Evolutionary conservation across 2,888 invertebrate species (phyloP).

Genomic region (Hesperia comma): DNA sequence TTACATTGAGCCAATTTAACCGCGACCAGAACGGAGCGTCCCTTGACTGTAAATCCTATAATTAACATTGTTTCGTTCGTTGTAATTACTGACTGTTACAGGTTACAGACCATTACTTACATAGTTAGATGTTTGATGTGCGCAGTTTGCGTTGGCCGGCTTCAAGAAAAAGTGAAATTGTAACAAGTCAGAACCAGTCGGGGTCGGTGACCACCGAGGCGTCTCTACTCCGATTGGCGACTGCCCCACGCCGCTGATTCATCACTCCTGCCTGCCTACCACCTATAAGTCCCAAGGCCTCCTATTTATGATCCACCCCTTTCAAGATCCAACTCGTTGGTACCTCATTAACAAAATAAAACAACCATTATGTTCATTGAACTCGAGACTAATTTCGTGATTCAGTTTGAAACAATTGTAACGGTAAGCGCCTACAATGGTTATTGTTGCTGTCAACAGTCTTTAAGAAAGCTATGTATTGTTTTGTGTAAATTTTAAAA

Average conservation of each 20-base stretch:
- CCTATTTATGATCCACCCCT: slow-evolving; percentile 24
- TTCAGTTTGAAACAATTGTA: slow-evolving; percentile 10
- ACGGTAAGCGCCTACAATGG: slow-evolving; percentile 4
- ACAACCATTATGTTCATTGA: slow-evolving; percentile 9
- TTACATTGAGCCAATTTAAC: slow-evolving; percentile 36
- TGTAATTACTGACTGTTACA: slow-evolving; percentile 23
- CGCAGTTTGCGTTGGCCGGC: slow-evolving; percentile 43
- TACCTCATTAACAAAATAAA: not conserved
- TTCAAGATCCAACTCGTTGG: not conserved
- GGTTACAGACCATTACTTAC: slow-evolving; percentile 19
- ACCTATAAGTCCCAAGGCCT: slow-evolving; percentile 48
- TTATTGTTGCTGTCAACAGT: slow-evolving; percentile 4
- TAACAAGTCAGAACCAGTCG: slow-evolving; percentile 79
- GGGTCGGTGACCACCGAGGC: slow-evolving; percentile 75
- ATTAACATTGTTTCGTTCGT: slow-evolving; percentile 33
- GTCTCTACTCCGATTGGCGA: slow-evolving; percentile 59
- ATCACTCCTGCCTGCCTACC: slow-evolving; percentile 61
- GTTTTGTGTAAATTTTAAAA: not conserved
- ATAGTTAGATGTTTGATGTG: slow-evolving; percentile 37
- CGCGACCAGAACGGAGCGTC: slow-evolving; percentile 6
- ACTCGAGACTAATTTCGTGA: slow-evolving; percentile 8
- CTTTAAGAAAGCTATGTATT: not conserved
- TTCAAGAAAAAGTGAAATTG: slow-evolving; percentile 78
- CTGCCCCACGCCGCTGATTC: slow-evolving; percentile 70
- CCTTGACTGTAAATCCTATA: slow-evolving; percentile 16